Evolutionary conservation across 2,797 vertebrate species (phyloP).

Genomic region (Nyctibius grandis): DNA sequence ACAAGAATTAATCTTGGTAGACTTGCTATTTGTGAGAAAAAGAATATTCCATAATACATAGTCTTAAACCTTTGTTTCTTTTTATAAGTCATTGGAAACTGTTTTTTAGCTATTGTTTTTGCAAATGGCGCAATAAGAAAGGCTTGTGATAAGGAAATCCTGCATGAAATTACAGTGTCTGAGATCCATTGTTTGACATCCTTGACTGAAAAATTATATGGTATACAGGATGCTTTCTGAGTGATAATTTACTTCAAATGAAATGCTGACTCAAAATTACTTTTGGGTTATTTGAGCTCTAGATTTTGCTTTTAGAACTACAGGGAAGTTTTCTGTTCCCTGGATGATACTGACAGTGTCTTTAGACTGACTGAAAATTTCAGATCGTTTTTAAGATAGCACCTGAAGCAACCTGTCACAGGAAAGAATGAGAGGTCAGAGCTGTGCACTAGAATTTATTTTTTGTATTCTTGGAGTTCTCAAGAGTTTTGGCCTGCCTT

Average conservation of each 20-base stretch:
- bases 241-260: not conserved
- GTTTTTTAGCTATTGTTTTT: not conserved
- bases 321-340: not conserved
- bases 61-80: not conserved
- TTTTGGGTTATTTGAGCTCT: not conserved
- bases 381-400: not conserved
- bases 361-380: not conserved
- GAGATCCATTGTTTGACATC: not conserved
- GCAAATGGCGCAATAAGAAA: not conserved
- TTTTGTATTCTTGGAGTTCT: not conserved
- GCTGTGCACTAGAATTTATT: not conserved
- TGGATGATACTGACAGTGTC: not conserved
- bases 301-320: not conserved
- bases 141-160: not conserved
- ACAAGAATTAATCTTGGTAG: not conserved
- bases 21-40: not conserved
- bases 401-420: not conserved
- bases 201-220: not conserved
- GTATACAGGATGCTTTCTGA: not conserved
- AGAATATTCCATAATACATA: not conserved
- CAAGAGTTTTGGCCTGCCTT: not conserved
- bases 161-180: constrained; percentile 8
- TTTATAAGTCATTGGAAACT: not conserved
- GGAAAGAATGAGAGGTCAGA: not conserved
- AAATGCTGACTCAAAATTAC: not conserved